A percentile compares a stretch with the other conserved stretches of the same genome.
Conservation (phyloP, 2,888 invertebrate genomes). For the Drosophila falleni region DNA sequence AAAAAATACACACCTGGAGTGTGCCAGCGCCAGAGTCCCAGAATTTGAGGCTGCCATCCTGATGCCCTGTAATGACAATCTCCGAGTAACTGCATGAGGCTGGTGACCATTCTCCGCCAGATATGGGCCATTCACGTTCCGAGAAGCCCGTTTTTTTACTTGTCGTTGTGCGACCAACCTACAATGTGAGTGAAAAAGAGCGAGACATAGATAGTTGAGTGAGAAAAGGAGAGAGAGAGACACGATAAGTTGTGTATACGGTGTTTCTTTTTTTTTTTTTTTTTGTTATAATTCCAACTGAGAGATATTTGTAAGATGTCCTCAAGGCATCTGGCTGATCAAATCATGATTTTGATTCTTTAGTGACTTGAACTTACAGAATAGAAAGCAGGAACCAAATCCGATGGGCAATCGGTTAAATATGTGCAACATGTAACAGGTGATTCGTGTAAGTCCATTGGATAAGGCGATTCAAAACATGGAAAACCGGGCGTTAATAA, state of each 20-base stretch:
- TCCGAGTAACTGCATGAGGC: constrained; percentile 99
- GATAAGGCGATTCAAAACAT: constrained; percentile 99
- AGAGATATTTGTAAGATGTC: background rate
- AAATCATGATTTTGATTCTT: no score
- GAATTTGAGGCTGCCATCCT: constrained; percentile 99
- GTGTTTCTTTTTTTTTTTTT: background rate
- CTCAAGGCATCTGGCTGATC: no score
- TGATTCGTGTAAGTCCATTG: constrained; percentile 99
- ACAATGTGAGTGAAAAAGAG: background rate
- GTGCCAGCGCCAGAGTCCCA: constrained; percentile 99
- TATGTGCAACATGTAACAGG: constrained; percentile 99
- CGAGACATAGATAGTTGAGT: background rate
- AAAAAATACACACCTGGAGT: constrained; percentile 88
- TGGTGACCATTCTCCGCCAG: constrained; percentile 98
- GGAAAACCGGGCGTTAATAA: constrained; percentile 98
- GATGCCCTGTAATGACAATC: constrained; percentile 99
- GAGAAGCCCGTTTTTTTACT: constrained; percentile 94
- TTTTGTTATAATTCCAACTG: background rate
- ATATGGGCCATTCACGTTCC: constrained; percentile 97
- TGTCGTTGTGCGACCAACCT: constrained; percentile 90
- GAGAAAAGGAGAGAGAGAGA: background rate
- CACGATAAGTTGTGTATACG: background rate
- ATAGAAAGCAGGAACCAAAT: constrained; percentile 99
- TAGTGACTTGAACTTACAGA: constrained; percentile 87
- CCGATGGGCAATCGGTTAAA: constrained; percentile 98